Evolutionary conservation across 2,888 invertebrate species (phyloP).

Genomic region (Pristionchus fissidentatus): DNA sequence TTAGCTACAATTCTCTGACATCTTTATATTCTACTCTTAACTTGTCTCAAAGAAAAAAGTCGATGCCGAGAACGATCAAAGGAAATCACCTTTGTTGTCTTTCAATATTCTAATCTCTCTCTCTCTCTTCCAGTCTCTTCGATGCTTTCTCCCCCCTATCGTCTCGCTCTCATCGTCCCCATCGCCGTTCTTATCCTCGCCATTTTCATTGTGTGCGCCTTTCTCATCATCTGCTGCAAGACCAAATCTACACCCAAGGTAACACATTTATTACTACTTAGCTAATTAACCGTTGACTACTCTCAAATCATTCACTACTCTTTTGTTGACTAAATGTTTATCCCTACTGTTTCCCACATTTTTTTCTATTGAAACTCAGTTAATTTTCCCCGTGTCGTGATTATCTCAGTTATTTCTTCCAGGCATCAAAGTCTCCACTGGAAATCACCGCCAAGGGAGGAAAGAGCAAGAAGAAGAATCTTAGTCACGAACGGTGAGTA

Average conservation of each 20-base stretch:
- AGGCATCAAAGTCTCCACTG: constrained; percentile 31
- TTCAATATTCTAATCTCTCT: neutral
- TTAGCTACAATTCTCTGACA: too few relatives aligned
- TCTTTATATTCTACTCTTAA: too few relatives aligned
- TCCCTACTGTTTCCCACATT: neutral
- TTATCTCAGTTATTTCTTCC: neutral
- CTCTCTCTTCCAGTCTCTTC: constrained; percentile 23
- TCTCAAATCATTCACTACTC: neutral
- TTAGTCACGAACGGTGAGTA: constrained; percentile 21
- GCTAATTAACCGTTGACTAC: neutral
- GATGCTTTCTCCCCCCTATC: constrained; percentile 48
- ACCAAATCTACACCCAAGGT: constrained; percentile 16
- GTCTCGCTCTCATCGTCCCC: constrained; percentile 54
- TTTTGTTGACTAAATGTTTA: neutral
- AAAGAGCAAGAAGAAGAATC: constrained; percentile 42
- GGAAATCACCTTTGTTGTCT: too few relatives aligned
- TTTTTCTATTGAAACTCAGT: too few relatives aligned
- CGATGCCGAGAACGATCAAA: too few relatives aligned
- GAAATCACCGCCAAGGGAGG: constrained; percentile 4
- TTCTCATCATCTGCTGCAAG: constrained; percentile 58
- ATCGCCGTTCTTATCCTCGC: constrained; percentile 54
- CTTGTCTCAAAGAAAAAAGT: too few relatives aligned
- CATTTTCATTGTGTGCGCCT: constrained; percentile 52
- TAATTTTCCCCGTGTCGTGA: neutral
- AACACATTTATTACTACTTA: neutral